Base-by-base conservation (phyloP, 2,797 vertebrate species). In the Melanitta fusca region DNA sequence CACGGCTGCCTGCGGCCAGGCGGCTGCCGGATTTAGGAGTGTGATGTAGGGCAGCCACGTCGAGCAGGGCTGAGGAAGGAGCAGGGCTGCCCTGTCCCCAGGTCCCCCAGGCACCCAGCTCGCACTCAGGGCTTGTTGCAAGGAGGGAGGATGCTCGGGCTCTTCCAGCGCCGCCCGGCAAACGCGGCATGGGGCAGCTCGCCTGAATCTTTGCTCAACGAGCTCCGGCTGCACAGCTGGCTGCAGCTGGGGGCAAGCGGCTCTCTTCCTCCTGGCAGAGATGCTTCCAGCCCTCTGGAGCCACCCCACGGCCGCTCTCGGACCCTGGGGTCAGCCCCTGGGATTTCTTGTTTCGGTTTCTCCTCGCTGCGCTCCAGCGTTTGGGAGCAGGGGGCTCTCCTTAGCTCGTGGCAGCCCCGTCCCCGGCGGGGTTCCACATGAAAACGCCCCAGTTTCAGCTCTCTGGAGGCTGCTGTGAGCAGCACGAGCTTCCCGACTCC, bases 401-500 rank as follows among this genome's bases (percentile, higher is more conserved):
- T 85, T 60, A 57, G 34, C 65, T 65, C 24, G 12, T 36, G 32
- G 10, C 68, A 38, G 4, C 38, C 51, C 25, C 43, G 17, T 80
- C 47, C 11, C 27, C 30, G 24, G 32, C 60, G 21, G 47, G 47
- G 21, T 22, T 22, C 47, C 47, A 3, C 22, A 24, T 49, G 47
- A 24, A 24, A 49, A 32, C 17, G 2, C 1, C 0, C 39, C 0
- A 0, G 21, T n/a, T 75, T 65, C 5, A 1, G 20, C 60, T 70
- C 13, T n/a, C 41, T 69, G 62, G 58, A 81, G 66, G 47, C 47
- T 21, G 6, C 58, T 20, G 74, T 65, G 53, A 66, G 3, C 0
- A 1, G 5, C n/a, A 2, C 2, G 0, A 18, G 49, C 54, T 61
- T 28, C 16, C 58, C 53, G 51, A 4, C 21, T 69, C 54, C 18